Conservation (phyloP, 2,888 invertebrate species). For the Eulithis prunata region DNA sequence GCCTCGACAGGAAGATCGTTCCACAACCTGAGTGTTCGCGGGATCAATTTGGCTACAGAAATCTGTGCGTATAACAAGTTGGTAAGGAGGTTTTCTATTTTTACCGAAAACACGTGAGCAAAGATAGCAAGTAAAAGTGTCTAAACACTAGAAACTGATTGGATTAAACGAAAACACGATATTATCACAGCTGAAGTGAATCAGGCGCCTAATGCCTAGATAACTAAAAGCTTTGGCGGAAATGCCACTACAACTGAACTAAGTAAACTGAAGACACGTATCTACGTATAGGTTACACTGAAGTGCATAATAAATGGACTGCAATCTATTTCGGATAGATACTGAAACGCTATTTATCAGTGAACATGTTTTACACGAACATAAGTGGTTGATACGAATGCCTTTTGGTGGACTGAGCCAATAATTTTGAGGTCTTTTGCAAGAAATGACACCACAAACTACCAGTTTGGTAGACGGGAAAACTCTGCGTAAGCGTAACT, state of each 20-base stretch:
- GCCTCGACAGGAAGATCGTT: too few species aligned
- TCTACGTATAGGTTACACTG: not conserved
- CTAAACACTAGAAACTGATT: not conserved
- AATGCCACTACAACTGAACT: conserved; percentile 1
- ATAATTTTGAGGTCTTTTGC: too few species aligned
- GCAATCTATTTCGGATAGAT: not conserved
- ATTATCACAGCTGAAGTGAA: conserved; percentile 7
- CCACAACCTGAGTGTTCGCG: too few species aligned
- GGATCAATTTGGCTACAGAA: too few species aligned
- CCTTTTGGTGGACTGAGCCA: too few species aligned
- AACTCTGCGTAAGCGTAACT: too few species aligned
- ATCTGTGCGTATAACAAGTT: too few species aligned
- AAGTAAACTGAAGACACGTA: not conserved
- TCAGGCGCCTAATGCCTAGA: conserved; percentile 25
- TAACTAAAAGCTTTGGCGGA: conserved; percentile 29
- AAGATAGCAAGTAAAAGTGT: not conserved
- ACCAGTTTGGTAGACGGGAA: too few species aligned
- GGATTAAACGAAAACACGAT: conserved; percentile 10
- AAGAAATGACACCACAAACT: too few species aligned
- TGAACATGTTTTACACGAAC: not conserved
- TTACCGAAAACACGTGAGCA: too few species aligned
- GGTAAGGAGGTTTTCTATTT: too few species aligned
- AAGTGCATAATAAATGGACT: conserved; percentile 5
- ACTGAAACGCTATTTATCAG: not conserved
- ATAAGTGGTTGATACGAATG: not conserved